Percentiles rank a stretch among this genome's conserved stretches.
Conservation (phyloP, 1,140 invertebrate genomes). For the Whitmania pigra region DNA sequence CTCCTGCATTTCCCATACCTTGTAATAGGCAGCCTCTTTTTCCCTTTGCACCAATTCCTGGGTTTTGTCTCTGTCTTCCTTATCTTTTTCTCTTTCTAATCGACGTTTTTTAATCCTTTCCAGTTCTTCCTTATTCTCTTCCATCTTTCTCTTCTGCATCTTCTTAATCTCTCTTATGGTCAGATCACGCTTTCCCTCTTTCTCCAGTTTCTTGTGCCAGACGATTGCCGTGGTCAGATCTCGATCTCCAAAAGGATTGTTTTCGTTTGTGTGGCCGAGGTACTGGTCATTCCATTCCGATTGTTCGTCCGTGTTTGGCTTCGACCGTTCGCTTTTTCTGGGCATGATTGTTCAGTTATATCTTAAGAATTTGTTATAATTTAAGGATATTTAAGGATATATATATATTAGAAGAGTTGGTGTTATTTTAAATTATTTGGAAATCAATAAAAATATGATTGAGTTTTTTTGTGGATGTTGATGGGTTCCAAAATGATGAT, state of each 20-base stretch:
- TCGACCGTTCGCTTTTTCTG: no score
- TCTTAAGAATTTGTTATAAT: no score
- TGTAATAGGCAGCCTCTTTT: conserved; percentile 85
- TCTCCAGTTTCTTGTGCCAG: conserved; percentile 89
- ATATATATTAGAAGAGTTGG: no score
- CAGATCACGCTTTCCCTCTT: conserved; percentile 72
- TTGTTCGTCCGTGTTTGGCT: no score
- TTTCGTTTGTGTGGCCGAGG: conserved; percentile 80
- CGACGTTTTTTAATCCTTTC: conserved; percentile 72
- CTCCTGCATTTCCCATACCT: conserved; percentile 86
- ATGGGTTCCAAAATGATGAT: no score
- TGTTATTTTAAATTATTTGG: no score
- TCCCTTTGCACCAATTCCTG: conserved; percentile 60
- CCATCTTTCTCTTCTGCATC: conserved; percentile 68
- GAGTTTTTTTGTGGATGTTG: no score
- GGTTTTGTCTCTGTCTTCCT: conserved; percentile 77
- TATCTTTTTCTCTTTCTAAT: conserved; percentile 73
- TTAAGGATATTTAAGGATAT: no score
- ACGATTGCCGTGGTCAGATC: conserved; percentile 84
- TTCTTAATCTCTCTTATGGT: conserved; percentile 70
- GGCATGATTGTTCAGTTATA: no score
- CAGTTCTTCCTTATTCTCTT: conserved; percentile 66
- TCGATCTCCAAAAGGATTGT: conserved; percentile 96
- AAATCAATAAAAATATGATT: no score
- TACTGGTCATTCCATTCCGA: no score